Base-by-base conservation (phyloP, 1,140 invertebrate genomes). In the Ceratosolen fusciceps region DNA sequence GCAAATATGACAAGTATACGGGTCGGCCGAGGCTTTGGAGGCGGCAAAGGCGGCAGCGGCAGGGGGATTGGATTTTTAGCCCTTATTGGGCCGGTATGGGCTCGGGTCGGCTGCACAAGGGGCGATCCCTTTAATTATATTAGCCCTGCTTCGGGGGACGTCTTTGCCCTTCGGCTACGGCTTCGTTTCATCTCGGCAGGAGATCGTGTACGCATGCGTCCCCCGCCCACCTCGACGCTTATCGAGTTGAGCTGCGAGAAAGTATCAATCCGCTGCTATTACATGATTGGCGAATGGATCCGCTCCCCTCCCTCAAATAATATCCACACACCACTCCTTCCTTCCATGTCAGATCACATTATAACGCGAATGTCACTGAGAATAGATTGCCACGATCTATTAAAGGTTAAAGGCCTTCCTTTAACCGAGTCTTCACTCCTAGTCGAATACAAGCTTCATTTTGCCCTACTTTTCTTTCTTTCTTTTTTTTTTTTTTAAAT, bases 91-190 rank as follows among this genome's bases (percentile, higher is more conserved):
- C 26, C 58, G 49, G 71, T 47, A 39, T 7, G 68, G 29, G 37
- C 52, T n/a, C 5, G 14, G 14, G 19, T 19, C n/a, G 39, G 16
- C 39, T 34, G 37, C n/a, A 19, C 52, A 52, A 60, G 47, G 65
- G 67, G 67, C 52, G 67, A 78, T 77, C 81, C 80, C 78, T 82
- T 82, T 83, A 83, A 83, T 83, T 83, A 83, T 80, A 83, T 83
- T 83, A 83, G 80, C 60, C 74, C 65, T 54, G 72, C 39, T 31
- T 24, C 2, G 10, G 43, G 73, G 24, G 68, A 52, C 74, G 80
- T 76, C 43, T 79, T 54, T 79, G 65, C 76, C 76, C 80, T 80
- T 81, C 71, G 79, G 73, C 71, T 68, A 24, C 34, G n/a, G 65
- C 47, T 52, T 37, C 43, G 24, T 67, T 77, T 79, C 68, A 80